Percentiles rank a stretch among this genome's conserved stretches.
Conservation (phyloP, 2,888 invertebrate genomes). For the Mythimna impura region DNA sequence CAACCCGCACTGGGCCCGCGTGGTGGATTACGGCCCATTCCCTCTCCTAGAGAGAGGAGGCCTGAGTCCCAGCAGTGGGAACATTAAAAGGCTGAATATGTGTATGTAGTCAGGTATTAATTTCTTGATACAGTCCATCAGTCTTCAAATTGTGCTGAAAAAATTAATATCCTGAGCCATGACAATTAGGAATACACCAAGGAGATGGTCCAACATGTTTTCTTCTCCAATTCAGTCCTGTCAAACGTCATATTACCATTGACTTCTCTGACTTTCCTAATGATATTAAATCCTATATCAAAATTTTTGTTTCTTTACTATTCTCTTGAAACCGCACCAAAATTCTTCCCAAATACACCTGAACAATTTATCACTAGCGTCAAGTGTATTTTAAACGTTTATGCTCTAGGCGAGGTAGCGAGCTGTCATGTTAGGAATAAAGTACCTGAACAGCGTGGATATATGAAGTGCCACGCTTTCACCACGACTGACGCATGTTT, state of each 20-base stretch:
- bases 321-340: neutral
- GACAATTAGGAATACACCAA: no score
- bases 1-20: no score
- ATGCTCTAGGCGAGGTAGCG: slow-evolving; percentile 26
- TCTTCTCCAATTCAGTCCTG: neutral
- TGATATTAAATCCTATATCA: neutral
- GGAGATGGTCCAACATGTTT: neutral
- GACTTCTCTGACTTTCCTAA: no score
- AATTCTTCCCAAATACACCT: slow-evolving; percentile 30
- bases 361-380: slow-evolving; percentile 58
- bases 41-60: no score
- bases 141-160: no score
- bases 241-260: neutral
- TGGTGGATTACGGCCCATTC: no score
- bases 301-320: neutral
- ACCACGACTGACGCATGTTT: slow-evolving; percentile 27
- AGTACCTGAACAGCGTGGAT: slow-evolving; percentile 49
- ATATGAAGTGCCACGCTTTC: slow-evolving; percentile 44
- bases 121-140: neutral
- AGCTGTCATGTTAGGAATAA: slow-evolving; percentile 51
- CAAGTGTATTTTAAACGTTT: slow-evolving; percentile 55
- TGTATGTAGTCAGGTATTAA: no score
- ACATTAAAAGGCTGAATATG: no score
- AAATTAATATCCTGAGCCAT: no score
- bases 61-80: no score